Percentiles rank a stretch among this genome's conserved stretches.
Evolutionary conservation across 2,797 vertebrate genomes (phyloP).

Genomic region (Tragelaphus eurycerus): DNA sequence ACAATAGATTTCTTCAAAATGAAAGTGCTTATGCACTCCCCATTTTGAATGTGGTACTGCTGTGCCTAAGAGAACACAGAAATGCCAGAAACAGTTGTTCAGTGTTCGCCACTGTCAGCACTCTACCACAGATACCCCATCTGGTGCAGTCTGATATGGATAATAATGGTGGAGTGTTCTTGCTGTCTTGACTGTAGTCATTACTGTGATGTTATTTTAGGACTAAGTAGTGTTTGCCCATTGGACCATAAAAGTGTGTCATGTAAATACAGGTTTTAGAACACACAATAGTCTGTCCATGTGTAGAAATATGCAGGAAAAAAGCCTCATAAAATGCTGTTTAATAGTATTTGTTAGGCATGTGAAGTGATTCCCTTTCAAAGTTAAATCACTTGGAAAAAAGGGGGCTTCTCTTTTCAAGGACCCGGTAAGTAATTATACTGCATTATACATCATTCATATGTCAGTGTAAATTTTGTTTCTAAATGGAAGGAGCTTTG

Average conservation of each 20-base stretch:
- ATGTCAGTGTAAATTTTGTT: conserved; percentile 70
- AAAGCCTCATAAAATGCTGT: conserved; percentile 67
- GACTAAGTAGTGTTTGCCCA: conserved; percentile 76
- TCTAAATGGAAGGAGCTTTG: conserved; percentile 65
- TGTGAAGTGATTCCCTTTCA: conserved; percentile 73
- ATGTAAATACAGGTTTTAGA: conserved; percentile 80
- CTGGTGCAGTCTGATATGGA: conserved; percentile 70
- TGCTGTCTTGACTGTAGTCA: conserved; percentile 79
- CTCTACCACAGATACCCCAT: conserved; percentile 45
- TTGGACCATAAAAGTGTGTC: conserved; percentile 79
- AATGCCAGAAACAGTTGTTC: background rate
- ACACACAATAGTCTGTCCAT: conserved; percentile 72
- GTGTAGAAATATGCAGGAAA: conserved; percentile 67
- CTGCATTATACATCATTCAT: conserved; percentile 70
- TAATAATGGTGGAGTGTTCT: conserved; percentile 75
- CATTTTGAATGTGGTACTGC: background rate
- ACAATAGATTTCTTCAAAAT: background rate
- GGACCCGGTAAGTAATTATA: conserved; percentile 72
- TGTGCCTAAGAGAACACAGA: conserved; percentile 13
- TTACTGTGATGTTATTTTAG: conserved; percentile 78
- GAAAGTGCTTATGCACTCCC: background rate
- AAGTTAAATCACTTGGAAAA: conserved; percentile 77
- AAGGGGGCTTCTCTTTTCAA: conserved; percentile 65
- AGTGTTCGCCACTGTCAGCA: background rate
- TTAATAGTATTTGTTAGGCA: conserved; percentile 71